Evolutionary conservation across 2,888 invertebrate species (phyloP).

Genomic region (Cryptocephalus primarius): DNA sequence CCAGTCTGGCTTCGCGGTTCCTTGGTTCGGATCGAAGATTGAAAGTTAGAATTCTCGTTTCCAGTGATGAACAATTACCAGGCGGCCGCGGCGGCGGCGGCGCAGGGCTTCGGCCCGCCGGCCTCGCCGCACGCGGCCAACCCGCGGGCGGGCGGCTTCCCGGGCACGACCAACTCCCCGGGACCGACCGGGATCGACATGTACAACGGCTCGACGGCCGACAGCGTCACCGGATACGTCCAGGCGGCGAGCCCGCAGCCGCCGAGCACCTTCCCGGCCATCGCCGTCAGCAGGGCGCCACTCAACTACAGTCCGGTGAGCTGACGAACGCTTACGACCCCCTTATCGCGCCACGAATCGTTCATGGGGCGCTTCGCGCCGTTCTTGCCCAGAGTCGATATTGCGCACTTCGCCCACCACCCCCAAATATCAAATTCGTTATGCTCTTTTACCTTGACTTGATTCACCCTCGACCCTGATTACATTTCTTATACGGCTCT

Average conservation of each 20-base stretch:
- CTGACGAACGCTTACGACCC: conserved; percentile 16
- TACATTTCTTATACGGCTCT: no score
- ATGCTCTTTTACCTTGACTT: no score
- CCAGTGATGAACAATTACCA: conserved; percentile 96
- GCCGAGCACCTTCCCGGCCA: conserved; percentile 88
- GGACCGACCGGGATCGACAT: conserved; percentile 78
- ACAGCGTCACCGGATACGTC: conserved; percentile 82
- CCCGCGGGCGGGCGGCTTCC: conserved; percentile 52
- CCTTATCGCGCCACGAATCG: no score
- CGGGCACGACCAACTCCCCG: conserved; percentile 56
- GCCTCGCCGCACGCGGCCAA: conserved; percentile 67
- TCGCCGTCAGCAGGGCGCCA: conserved; percentile 87
- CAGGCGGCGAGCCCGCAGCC: conserved; percentile 97
- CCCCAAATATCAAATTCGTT: no score
- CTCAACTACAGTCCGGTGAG: conserved; percentile 89
- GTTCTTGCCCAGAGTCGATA: no score
- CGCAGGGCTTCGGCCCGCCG: conserved; percentile 70
- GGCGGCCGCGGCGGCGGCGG: conserved; percentile 66
- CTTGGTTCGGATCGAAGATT: no score
- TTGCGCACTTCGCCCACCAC: no score
- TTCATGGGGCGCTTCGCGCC: no score
- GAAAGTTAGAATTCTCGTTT: conserved; percentile 19
- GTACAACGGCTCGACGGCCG: conserved; percentile 75
- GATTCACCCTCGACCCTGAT: no score
- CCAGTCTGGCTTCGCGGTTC: no score